Evolutionary conservation across 2,888 invertebrate genomes (phyloP).

Genomic region (Ptychoptera albimana): DNA sequence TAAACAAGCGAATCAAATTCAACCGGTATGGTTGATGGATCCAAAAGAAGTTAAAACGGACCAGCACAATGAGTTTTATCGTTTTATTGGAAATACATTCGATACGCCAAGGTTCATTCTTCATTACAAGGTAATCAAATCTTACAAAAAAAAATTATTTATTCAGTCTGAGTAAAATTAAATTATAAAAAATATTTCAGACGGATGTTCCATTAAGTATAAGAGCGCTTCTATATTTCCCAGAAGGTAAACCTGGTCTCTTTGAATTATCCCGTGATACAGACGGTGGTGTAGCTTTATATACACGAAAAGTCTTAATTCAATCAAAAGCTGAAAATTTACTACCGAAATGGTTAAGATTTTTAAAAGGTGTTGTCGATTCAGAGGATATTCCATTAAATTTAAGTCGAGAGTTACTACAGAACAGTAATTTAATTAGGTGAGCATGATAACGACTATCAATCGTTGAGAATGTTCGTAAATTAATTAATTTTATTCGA

Average conservation of each 20-base stretch:
- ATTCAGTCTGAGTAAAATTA: neutral
- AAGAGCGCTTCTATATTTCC: slow-evolving; percentile 80
- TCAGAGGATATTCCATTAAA: slow-evolving; percentile 97
- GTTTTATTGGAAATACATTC: slow-evolving; percentile 70
- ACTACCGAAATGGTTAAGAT: slow-evolving; percentile 87
- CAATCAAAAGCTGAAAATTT: slow-evolving; percentile 82
- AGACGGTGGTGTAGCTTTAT: slow-evolving; percentile 74
- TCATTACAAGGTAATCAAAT: slow-evolving; percentile 52
- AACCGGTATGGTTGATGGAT: slow-evolving; percentile 88
- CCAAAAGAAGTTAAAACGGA: slow-evolving; percentile 71
- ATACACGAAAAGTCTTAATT: slow-evolving; percentile 84
- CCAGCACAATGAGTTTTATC: slow-evolving; percentile 86
- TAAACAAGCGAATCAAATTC: slow-evolving; percentile 71
- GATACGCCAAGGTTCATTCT: slow-evolving; percentile 79
- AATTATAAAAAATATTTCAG: slow-evolving; percentile 10
- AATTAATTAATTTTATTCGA: slow-evolving; percentile 9
- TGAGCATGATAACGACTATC: slow-evolving; percentile 8
- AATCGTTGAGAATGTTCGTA: neutral
- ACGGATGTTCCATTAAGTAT: slow-evolving; percentile 70
- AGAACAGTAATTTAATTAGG: slow-evolving; percentile 83
- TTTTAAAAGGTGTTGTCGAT: slow-evolving; percentile 94
- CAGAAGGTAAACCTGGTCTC: slow-evolving; percentile 80
- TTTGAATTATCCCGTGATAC: slow-evolving; percentile 81
- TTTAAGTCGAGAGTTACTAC: slow-evolving; percentile 85
- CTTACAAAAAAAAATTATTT: neutral